Conservation (phyloP, 2,797 vertebrate species). For the Hypotaenidia philippensis region DNA sequence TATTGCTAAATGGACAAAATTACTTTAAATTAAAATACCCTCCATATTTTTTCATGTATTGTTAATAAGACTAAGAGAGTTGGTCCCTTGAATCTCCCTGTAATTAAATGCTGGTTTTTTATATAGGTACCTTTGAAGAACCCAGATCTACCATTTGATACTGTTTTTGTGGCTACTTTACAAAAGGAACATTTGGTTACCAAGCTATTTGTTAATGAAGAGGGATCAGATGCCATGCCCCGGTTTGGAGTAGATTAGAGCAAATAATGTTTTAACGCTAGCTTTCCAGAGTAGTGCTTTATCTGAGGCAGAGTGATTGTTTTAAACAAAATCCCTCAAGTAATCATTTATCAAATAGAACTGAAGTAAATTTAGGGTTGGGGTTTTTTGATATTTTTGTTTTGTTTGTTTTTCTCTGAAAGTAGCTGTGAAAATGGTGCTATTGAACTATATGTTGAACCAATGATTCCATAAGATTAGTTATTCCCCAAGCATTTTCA, state of each 20-base stretch:
- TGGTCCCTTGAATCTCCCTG: background rate
- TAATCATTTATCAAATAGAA: conserved; percentile 49
- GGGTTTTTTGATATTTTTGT: too few relatives aligned
- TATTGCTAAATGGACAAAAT: background rate
- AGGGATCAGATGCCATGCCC: conserved; percentile 1
- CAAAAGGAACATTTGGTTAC: background rate
- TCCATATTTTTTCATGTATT: background rate
- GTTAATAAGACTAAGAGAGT: background rate
- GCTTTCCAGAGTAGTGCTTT: conserved; percentile 25
- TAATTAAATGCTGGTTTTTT: background rate
- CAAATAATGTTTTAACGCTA: conserved; percentile 54
- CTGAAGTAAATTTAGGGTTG: background rate
- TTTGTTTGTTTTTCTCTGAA: background rate
- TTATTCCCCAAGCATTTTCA: background rate
- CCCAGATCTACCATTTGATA: background rate
- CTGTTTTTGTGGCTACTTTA: background rate
- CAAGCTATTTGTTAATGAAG: background rate
- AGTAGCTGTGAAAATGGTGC: background rate
- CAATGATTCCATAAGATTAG: background rate
- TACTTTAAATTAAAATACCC: background rate
- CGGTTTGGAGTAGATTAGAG: conserved; percentile 23
- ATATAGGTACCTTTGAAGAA: background rate
- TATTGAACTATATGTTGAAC: background rate
- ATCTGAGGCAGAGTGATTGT: background rate
- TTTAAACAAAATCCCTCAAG: conserved; percentile 42